Base-by-base conservation (phyloP, 2,888 invertebrate species). In the Silvanus unidentatus region DNA sequence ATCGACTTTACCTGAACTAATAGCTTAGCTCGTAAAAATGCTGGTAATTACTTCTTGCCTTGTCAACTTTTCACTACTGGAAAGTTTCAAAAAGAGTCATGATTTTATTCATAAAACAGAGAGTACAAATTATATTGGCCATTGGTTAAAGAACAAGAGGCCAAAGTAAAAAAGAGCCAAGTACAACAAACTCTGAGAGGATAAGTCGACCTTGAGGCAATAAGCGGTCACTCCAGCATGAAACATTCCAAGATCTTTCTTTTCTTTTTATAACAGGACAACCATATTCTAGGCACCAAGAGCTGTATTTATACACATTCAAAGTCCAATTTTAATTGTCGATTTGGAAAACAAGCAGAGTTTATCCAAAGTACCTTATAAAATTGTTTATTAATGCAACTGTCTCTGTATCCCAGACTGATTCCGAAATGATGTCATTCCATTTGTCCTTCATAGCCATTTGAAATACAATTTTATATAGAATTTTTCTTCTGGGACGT, bases 181-280 rank as follows among this genome's bases (percentile, higher is more conserved):
- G 51, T 51, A 43, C 51, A 49, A 51, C 48, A 51, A 49, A 46
- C 46, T 42, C 45, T 45, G 34, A 16, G 34, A 16, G 32, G 39
- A 44, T 43, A 47, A 37, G 35, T 16, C 46, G 48, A 40, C 52
- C 52, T 52, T 50, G 52, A 48, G 37, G 49, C 49, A 49, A 45
- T 45, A 52, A 47, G 49, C 41, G 47, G 45, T 44, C 45, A 46
- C 44, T 49, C 49, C 48, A 46, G 45, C 42, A 42, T 43, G 44
- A 48, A 42, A 40, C 48, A 50, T 52, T 49, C 42, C 46, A 28
- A 30, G 43, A 45, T 41, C 42, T 40, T 49, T 44, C 44, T 47
- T 43, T 52, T 42, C 43, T 42, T 49, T 38, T 42, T 48, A 30
- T 46, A 40, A 29, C 35, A 29, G 34, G 35, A 40, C 43, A n/a